Evolutionary conservation across 2,113 vertebrate genomes (phyloP).

Genomic region (Oryzias celebensis): DNA sequence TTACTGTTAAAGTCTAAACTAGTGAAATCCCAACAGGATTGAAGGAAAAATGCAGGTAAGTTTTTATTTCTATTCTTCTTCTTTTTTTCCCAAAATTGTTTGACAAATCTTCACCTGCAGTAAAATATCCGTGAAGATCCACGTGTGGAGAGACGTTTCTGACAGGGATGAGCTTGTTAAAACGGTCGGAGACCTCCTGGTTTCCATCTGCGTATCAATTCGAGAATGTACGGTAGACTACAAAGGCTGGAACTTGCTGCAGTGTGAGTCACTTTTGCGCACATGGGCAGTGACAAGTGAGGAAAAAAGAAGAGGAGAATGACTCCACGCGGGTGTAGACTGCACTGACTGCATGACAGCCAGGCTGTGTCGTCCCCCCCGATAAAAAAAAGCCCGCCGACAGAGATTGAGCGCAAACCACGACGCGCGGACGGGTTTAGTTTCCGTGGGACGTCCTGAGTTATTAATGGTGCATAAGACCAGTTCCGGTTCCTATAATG

Average conservation of each 20-base stretch:
- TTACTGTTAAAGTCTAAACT: constrained; percentile 37
- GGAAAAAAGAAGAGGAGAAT: constrained; percentile 39
- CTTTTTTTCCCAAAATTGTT: background rate
- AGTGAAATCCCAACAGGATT: constrained; percentile 29
- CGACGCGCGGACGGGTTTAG: constrained; percentile 26
- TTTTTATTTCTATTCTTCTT: background rate
- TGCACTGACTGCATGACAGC: constrained; percentile 64
- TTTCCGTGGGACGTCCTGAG: constrained; percentile 31
- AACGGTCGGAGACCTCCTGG: background rate
- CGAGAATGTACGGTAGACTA: constrained; percentile 65
- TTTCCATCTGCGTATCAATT: constrained; percentile 54
- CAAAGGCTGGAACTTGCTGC: constrained; percentile 79
- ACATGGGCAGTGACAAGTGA: constrained; percentile 78
- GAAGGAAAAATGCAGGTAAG: constrained; percentile 55
- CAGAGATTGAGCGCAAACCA: constrained; percentile 12
- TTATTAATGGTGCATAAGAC: too few species aligned
- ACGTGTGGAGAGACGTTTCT: constrained; percentile 1
- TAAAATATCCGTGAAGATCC: background rate
- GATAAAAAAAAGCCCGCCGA: too few species aligned
- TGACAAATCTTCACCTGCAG: background rate
- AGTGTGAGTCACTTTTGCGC: constrained; percentile 85
- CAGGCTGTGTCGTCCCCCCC: constrained; percentile 7
- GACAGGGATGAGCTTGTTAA: background rate
- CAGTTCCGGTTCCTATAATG: too few species aligned
- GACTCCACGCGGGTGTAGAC: constrained; percentile 50